phyloP scores from a whole-genome alignment of 2,888 invertebrate genomes.

The Callyntrura guangdongensis region DNA sequence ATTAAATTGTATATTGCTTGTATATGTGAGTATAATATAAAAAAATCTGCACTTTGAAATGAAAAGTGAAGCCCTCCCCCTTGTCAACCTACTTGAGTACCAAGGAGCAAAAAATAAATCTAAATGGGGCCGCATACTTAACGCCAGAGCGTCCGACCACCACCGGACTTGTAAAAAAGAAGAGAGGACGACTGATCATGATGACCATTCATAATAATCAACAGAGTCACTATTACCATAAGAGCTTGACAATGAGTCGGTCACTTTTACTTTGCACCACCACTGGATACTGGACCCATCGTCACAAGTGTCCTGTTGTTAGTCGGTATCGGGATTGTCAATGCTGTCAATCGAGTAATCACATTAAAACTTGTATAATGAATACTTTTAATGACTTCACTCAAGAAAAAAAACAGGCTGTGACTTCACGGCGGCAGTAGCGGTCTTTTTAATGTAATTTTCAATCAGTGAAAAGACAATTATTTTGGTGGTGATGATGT shows the following conservation, averaged over 20 bases:
- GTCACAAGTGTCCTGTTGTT: neutral
- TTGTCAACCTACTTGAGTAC: neutral
- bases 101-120: constrained; percentile 7
- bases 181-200: neutral
- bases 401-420: constrained; percentile 18
- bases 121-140: no score
- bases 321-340: constrained; percentile 42
- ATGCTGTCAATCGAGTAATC: constrained; percentile 59
- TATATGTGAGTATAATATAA: constrained; percentile 22
- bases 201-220: neutral
- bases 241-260: neutral
- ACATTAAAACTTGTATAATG: constrained; percentile 73
- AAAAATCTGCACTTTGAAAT: constrained; percentile 35
- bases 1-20: constrained; percentile 24
- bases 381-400: constrained; percentile 70
- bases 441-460: constrained; percentile 50
- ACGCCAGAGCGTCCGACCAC: neutral
- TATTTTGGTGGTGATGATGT: constrained; percentile 46
- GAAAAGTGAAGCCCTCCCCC: constrained; percentile 23
- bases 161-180: neutral
- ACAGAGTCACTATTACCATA: neutral
- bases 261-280: constrained; percentile 25
- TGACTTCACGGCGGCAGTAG: constrained; percentile 9
- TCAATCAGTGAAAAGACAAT: constrained; percentile 65
- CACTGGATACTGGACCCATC: neutral